phyloP scores from a whole-genome alignment of 1,140 invertebrate genomes.

The Anastatus disparis region DNA sequence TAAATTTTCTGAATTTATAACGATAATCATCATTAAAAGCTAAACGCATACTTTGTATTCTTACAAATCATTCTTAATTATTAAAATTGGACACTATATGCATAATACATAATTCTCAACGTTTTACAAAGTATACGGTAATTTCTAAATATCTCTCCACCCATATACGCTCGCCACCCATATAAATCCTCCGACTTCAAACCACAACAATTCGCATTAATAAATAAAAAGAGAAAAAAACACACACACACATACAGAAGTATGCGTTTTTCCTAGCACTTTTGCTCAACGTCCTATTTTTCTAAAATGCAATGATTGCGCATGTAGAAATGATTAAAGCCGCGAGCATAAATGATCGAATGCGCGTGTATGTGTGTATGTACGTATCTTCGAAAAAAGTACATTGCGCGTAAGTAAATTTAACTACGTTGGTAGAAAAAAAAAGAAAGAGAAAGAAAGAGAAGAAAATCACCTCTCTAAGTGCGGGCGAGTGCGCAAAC shows the following conservation, averaged over 20 bases:
- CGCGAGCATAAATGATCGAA: neutral
- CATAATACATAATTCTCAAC: no score
- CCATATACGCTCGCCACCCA: neutral
- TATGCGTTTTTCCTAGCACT: no score
- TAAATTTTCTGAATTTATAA: no score
- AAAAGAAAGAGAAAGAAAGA: no score
- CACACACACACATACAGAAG: no score
- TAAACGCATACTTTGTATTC: no score
- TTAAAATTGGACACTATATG: no score
- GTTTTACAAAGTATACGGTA: constrained; percentile 3
- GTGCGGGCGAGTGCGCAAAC: constrained; percentile 6
- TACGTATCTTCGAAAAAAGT: constrained; percentile 2
- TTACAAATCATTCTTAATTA: neutral
- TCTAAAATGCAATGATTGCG: neutral
- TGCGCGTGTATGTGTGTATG: neutral
- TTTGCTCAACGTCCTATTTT: constrained; percentile 21
- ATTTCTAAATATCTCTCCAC: neutral
- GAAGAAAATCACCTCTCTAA: constrained; percentile 17
- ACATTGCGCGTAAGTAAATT: constrained; percentile 27
- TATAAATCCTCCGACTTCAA: neutral
- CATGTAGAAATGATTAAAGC: neutral
- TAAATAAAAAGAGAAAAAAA: neutral
- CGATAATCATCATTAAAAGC: no score
- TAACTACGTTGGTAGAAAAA: no score
- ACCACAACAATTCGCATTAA: constrained; percentile 9